Conservation (phyloP, 2,113 vertebrate species). For the Malurus elegans region DNA sequence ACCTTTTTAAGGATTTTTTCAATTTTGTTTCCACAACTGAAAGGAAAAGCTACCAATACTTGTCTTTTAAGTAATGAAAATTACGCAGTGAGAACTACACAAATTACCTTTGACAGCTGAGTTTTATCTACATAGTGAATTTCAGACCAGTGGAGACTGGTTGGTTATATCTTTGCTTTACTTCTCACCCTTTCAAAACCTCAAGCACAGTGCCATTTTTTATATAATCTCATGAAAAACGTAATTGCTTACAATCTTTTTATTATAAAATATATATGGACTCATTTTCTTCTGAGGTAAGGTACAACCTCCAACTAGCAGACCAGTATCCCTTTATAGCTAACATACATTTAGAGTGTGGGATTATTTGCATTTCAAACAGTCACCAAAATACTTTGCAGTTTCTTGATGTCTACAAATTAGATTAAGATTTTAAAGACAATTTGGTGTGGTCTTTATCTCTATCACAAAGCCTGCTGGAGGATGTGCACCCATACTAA, state of each 20-base stretch:
- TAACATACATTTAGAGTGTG: not conserved
- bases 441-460: not conserved
- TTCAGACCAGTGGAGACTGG: not conserved
- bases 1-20: not conserved
- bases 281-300: not conserved
- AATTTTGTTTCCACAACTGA: not conserved
- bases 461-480: not conserved
- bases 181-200: not conserved
- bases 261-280: not conserved
- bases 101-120: not conserved
- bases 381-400: not conserved
- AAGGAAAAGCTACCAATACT: not conserved
- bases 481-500: not conserved
- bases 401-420: not conserved
- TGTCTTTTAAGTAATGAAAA: not conserved
- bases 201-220: not conserved
- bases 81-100: not conserved
- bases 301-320: not conserved
- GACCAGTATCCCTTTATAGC: not conserved
- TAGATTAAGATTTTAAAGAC: not conserved
- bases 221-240: not conserved
- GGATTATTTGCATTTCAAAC: not conserved
- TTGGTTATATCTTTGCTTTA: not conserved
- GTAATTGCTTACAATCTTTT: not conserved
- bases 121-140: not conserved